Evolutionary conservation across 2,113 vertebrate genomes (phyloP).

Genomic region (Pollimyrus isidori): DNA sequence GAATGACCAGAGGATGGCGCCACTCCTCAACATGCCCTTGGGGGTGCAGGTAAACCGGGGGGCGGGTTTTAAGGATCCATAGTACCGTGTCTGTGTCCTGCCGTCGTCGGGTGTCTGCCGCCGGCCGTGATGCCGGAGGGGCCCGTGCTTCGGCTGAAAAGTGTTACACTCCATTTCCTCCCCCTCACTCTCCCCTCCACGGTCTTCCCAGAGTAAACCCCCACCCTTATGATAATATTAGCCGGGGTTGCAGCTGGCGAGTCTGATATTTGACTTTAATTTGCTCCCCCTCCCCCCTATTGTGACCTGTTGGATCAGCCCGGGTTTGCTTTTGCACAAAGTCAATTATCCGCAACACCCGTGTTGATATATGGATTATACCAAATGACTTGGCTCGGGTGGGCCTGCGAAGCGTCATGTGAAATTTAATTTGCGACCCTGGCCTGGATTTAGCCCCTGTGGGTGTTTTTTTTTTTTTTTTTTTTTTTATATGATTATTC

Average conservation of each 20-base stretch:
- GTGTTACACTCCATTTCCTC: background rate
- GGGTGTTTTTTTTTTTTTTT: conserved; percentile 24
- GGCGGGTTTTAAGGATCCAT: background rate
- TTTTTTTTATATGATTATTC: conserved; percentile 37
- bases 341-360: conserved; percentile 36
- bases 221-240: background rate
- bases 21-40: conserved; percentile 71
- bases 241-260: background rate
- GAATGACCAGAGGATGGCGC: conserved; percentile 70
- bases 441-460: conserved; percentile 46
- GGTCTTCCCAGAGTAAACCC: background rate
- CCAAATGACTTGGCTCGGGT: conserved; percentile 44
- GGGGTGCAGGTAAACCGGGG: conserved; percentile 67
- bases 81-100: background rate
- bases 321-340: conserved; percentile 38
- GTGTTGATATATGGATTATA: conserved; percentile 57
- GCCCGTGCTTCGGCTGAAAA: background rate
- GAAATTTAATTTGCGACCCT: conserved; percentile 55
- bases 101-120: no score
- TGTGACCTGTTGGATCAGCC: conserved; percentile 29
- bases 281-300: conserved; percentile 12
- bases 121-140: background rate
- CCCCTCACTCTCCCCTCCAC: background rate
- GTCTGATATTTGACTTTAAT: conserved; percentile 23
- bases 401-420: conserved; percentile 49